Conservation (phyloP, 1,140 invertebrate genomes). For the Monochamus saltuarius region DNA sequence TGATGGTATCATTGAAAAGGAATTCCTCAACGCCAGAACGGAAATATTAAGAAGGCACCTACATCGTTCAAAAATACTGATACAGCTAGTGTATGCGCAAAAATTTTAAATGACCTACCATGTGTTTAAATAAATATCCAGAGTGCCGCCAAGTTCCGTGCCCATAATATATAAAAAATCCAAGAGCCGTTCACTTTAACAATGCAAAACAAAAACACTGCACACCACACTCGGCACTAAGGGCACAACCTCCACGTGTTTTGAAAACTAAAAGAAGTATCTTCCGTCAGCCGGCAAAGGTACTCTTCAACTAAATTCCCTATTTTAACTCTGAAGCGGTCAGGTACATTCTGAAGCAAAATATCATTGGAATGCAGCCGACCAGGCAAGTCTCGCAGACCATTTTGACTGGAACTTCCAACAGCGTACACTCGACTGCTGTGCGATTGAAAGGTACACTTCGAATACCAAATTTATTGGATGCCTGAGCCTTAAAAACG, state of each 20-base stretch:
- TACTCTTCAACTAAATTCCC: conserved; percentile 47
- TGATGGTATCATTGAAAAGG: too few species aligned
- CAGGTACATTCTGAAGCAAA: conserved; percentile 50
- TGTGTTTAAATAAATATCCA: conserved; percentile 44
- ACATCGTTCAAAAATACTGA: too few species aligned
- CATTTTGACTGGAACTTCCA: conserved; percentile 10
- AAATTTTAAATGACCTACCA: conserved; percentile 32
- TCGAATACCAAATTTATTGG: conserved; percentile 27
- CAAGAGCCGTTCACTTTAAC: conserved; percentile 16
- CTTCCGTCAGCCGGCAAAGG: conserved; percentile 42
- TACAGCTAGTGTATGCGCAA: background rate
- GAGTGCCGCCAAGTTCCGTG: conserved; percentile 23
- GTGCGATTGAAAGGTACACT: conserved; percentile 39
- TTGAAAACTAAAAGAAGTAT: conserved; percentile 30
- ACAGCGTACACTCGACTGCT: conserved; percentile 24
- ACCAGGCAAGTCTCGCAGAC: conserved; percentile 29
- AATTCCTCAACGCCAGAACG: too few species aligned
- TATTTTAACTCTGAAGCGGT: conserved; percentile 47
- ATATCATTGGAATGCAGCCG: conserved; percentile 48
- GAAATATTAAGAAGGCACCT: too few species aligned
- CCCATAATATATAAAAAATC: conserved; percentile 30
- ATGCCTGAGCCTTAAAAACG: conserved; percentile 19
- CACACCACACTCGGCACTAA: conserved; percentile 19
- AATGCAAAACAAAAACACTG: conserved; percentile 26
- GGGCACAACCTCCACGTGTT: conserved; percentile 38